Percentiles rank a stretch among this genome's conserved stretches.
Conservation (phyloP, 2,888 invertebrate species). For the Leptura quadrifasciata region DNA sequence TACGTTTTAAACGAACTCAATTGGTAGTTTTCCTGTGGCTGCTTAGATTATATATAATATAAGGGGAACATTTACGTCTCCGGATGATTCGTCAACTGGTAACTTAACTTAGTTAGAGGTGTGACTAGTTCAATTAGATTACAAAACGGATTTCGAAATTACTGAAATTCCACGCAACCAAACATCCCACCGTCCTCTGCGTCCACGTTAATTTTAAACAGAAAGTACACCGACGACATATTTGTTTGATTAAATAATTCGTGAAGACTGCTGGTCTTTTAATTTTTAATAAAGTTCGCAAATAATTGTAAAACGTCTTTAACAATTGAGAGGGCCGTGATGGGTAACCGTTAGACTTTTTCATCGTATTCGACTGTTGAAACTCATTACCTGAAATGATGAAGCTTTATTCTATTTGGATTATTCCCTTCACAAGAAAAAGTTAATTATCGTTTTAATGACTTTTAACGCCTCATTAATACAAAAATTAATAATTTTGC, state of each 20-base stretch:
- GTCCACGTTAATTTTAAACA: neutral
- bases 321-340: neutral
- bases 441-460: neutral
- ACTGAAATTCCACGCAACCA: constrained; percentile 20
- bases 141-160: constrained; percentile 29
- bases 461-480: neutral
- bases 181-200: neutral
- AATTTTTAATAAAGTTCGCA: neutral
- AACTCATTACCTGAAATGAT: neutral
- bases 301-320: neutral
- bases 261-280: neutral
- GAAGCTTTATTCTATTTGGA: neutral
- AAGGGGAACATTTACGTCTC: constrained; percentile 45
- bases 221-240: neutral
- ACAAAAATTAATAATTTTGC: neutral
- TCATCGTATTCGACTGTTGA: neutral
- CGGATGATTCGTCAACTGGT: constrained; percentile 20
- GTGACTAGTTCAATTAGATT: constrained; percentile 17
- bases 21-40: constrained; percentile 52
- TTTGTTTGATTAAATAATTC: constrained; percentile 18
- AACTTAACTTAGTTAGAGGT: constrained; percentile 12
- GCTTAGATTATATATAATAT: constrained; percentile 36
- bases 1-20: constrained; percentile 54
- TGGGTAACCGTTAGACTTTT: neutral
- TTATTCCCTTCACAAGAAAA: neutral